Evolutionary conservation across 35 echinoderm and acorn worm species (phyloP), one percentile per base, ranked within the genome.

Genomic region (Anneissia japonica): DNA sequence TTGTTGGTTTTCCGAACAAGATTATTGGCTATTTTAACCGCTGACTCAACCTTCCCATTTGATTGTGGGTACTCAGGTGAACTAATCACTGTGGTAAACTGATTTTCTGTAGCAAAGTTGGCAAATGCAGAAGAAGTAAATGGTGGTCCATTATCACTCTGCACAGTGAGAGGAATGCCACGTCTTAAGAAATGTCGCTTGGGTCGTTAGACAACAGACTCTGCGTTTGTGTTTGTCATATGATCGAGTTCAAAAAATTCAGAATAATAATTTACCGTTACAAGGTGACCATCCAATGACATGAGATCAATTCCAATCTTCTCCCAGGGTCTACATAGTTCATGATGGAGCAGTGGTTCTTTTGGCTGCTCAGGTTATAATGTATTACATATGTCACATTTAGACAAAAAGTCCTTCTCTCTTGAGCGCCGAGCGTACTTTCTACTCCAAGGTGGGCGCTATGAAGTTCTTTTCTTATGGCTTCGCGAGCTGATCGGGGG

Each of bases 291-390:
- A 13, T 90, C 87, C 5, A 90, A 21, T 19, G 80, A 78, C 29
- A 90, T 90, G 37, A 94, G 83, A 72, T 92, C 86, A 23, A 83
- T 84, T 33, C 79, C 88, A 19, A 94, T 79, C 37, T 94, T 90
- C 34, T 94, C 83, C 84, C 88, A 94, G 41, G 88, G 92, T 56
- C 85, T 77, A 19, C 31, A 31, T 37, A 84, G 34, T 12, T 80
- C n/a, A 84, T 94, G 93, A 4, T 79, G 64, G 0, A 87, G 85
- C 0, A 94, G 80, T 5, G 84, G 85, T 36, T 94, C 85, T 84
- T 94, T 94, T 28, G 39, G 73, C 33, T 91, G 88, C 12, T 55
- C 17, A 40, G 30, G 75, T 7, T 64, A 72, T 16, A 34, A 84
- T 73, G 21, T 33, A 46, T 94, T 87, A 45, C 84, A 84, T 17